Evolutionary conservation across 2,888 invertebrate genomes (phyloP), one percentile per base, ranked within the genome.

Genomic region (Eupsilia transversa): DNA sequence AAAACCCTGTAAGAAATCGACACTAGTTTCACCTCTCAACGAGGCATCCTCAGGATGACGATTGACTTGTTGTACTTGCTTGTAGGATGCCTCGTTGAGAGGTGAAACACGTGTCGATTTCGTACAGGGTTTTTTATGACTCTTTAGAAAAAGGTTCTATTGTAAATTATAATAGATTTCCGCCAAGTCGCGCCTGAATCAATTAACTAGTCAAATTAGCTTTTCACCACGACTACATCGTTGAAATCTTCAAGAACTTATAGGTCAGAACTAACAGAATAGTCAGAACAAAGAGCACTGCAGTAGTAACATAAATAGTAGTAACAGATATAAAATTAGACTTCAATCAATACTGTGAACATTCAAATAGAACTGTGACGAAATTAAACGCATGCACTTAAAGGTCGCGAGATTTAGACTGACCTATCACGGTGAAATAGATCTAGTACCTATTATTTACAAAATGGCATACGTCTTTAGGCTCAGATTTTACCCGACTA

Each of bases 331-430:
- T 43, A 66, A 57, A 65, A 65, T 35, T 41, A 54, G 74, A 68
- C 38, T 46, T n/a, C 12, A 74, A 80, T 64, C 67, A 49, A 72
- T 59, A 79, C 46, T 68, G 64, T 46, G 38, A 7, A 54, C 4
- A 41, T 68, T 41, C 4, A 80, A 69, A 65, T 60, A 56, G 59
- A 59, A 9, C 46, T 41, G 46, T 80, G 74, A 52, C 61, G 66
- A 74, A 72, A 73, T 4, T 20, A 79, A 63, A 67, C 17, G n/a
- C 20, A 17, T 59, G 79, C 57, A 56, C 5, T 46, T 1, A 33
- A 43, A 54, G 68, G 64, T 54, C 64, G 52, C n/a, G 33, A 27
- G 49, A 67, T 73, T 17, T 57, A 33, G 43, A 17, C 4, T 56
- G 38, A 67, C 80, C 66, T 74, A 57, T 74, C 17, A 46, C 61